phyloP scores from a whole-genome alignment of 2,797 vertebrate species.

The Sebastes jordani region DNA sequence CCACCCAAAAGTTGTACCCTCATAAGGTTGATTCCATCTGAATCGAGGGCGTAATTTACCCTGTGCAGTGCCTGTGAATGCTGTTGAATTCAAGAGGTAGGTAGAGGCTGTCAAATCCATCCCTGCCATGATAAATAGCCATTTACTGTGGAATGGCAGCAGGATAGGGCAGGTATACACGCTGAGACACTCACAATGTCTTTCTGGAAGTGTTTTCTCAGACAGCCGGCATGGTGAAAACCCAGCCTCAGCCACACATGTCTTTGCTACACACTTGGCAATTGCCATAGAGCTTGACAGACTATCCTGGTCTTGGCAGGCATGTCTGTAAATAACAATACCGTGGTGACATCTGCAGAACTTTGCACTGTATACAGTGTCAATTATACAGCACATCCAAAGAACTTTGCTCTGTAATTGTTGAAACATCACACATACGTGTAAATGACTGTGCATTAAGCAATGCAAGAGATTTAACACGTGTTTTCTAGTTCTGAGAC shows the following conservation, averaged over 20 bases:
- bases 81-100: conserved; percentile 58
- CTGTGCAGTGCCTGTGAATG: conserved; percentile 59
- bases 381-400: conserved; percentile 50
- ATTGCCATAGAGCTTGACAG: conserved; percentile 73
- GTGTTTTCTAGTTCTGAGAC: conserved; percentile 18
- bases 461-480: conserved; percentile 26
- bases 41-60: conserved; percentile 70
- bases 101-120: conserved; percentile 73
- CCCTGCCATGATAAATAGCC: conserved; percentile 78
- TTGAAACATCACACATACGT: conserved; percentile 12
- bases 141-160: conserved; percentile 77
- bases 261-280: conserved; percentile 68
- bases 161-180: conserved; percentile 67
- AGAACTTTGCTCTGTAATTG: conserved; percentile 32
- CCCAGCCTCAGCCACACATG: conserved; percentile 50
- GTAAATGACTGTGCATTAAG: conserved; percentile 30
- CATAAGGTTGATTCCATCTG: conserved; percentile 71
- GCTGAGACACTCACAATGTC: conserved; percentile 60
- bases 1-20: conserved; percentile 61
- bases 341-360: conserved; percentile 61
- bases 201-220: conserved; percentile 66
- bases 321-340: conserved; percentile 65
- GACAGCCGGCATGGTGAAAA: conserved; percentile 67
- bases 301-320: conserved; percentile 62
- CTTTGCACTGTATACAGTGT: conserved; percentile 51